Evolutionary conservation across 2,113 vertebrate species (phyloP).

Genomic region (Gallinago media): DNA sequence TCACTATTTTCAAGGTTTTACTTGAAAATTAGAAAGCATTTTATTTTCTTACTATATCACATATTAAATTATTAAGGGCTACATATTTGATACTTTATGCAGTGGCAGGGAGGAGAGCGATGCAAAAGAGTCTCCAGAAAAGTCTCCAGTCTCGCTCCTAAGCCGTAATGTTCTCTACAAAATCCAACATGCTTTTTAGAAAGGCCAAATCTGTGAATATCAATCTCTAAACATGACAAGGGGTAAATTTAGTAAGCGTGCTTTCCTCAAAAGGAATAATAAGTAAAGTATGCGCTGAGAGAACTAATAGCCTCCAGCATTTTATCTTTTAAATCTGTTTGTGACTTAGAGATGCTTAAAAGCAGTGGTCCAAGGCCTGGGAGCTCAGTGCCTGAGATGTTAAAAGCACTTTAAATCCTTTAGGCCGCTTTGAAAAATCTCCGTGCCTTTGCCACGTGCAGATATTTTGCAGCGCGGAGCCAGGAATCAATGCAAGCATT

Average conservation of each 20-base stretch:
- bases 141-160: neutral
- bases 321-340: constrained; percentile 50
- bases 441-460: neutral
- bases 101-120: neutral
- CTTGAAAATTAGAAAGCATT: neutral
- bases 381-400: neutral
- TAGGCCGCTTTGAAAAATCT: constrained; percentile 57
- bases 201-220: neutral
- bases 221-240: neutral
- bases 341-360: neutral
- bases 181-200: neutral
- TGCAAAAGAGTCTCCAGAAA: neutral
- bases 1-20: neutral
- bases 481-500: constrained; percentile 48
- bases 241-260: neutral
- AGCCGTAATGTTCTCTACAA: neutral
- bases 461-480: constrained; percentile 12
- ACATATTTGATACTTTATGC: neutral
- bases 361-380: constrained; percentile 38
- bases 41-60: neutral
- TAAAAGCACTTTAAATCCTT: constrained; percentile 59
- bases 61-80: neutral
- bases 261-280: neutral
- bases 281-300: neutral
- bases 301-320: neutral